These are phyloP conservation scores for Cetoscarus ocellatus DNA, from an alignment of 2,797 vertebrate genomes.

Conservation along the genomic window DNA sequence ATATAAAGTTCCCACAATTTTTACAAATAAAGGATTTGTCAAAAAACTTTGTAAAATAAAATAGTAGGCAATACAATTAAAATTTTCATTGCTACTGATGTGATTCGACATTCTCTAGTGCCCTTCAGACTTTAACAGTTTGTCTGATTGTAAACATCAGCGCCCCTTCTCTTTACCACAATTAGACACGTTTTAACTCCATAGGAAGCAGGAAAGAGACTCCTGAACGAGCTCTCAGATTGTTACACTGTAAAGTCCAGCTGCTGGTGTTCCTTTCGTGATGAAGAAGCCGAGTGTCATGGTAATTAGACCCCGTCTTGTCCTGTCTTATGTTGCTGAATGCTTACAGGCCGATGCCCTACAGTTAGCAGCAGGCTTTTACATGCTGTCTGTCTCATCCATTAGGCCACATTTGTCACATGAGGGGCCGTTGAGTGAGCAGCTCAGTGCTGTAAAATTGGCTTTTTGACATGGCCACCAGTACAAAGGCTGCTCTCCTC, in stretches of 20 bases:
- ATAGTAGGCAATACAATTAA: neutral
- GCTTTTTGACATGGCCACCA: conserved; percentile 86
- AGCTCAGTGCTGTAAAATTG: conserved; percentile 82
- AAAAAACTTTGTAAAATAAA: too few species aligned
- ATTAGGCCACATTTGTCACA: conserved; percentile 85
- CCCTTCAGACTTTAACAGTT: neutral
- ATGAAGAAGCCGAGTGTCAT: conserved; percentile 62
- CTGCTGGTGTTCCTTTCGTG: conserved; percentile 58
- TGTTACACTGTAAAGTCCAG: conserved; percentile 74
- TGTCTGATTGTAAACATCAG: neutral
- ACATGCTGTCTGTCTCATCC: conserved; percentile 80
- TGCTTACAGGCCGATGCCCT: conserved; percentile 65
- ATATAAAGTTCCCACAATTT: too few species aligned
- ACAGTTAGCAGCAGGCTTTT: conserved; percentile 79
- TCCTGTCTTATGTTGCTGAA: conserved; percentile 68
- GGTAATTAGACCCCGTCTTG: conserved; percentile 74
- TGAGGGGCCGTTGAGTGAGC: conserved; percentile 79
- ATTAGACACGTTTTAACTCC: conserved; percentile 27
- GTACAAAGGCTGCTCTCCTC: conserved; percentile 82
- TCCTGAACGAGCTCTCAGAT: conserved; percentile 61
- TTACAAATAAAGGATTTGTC: too few species aligned
- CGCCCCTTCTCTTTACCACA: conserved; percentile 2
- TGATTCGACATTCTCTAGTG: neutral
- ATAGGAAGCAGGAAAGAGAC: conserved; percentile 61
- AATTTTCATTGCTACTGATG: neutral